Conservation (phyloP, 2,797 vertebrate species). For the Denticeps clupeoides region DNA sequence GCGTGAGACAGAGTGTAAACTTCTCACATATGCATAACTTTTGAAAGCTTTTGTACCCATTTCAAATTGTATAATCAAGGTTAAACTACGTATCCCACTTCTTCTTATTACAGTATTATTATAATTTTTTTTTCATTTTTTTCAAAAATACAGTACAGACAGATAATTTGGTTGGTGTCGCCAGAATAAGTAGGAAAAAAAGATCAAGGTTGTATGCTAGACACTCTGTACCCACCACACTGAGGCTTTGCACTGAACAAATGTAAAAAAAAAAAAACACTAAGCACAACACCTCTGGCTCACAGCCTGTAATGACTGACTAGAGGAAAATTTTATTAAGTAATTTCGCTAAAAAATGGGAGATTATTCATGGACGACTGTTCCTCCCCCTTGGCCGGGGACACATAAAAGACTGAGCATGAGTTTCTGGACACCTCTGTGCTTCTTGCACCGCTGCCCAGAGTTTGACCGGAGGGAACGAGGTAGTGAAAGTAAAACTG, state of each 20-base stretch:
- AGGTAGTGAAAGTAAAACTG: slow-evolving; percentile 8
- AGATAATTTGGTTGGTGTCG: no score
- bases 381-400: no score
- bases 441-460: background rate
- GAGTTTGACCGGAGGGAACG: slow-evolving; percentile 8
- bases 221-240: background rate
- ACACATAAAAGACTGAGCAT: slow-evolving; percentile 34
- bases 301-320: no score
- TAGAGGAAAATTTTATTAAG: no score
- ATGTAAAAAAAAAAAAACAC: no score
- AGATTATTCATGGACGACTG: no score
- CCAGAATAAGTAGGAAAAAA: background rate
- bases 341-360: no score
- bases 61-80: slow-evolving; percentile 13
- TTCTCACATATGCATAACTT: background rate
- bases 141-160: no score
- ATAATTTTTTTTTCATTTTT: no score
- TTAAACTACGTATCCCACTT: background rate
- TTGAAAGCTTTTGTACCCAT: slow-evolving; percentile 9
- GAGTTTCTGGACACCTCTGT: slow-evolving; percentile 10
- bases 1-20: slow-evolving; percentile 1
- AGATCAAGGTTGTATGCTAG: background rate
- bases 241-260: background rate
- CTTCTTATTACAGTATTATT: no score
- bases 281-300: no score